Evolutionary conservation across 1,140 invertebrate species (phyloP), one percentile per base, ranked within the genome.

Genomic region (Leucophenga varia): DNA sequence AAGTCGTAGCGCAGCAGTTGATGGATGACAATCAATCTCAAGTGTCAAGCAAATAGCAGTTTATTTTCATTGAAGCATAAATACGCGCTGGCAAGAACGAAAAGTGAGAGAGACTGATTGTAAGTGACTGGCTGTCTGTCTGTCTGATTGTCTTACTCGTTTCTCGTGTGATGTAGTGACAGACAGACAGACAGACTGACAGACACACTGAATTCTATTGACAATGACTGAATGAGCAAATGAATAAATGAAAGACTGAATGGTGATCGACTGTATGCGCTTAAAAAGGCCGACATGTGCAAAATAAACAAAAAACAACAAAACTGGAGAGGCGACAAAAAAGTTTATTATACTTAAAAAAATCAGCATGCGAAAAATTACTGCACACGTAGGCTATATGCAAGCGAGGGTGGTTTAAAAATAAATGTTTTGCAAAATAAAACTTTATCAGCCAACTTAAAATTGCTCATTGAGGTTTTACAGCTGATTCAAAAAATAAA

Each of bases 1-100:
- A 19, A 60, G 31, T 5, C 30, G 14, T 41, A 3, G 37, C 17
- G 40, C 57, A 55, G 48, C 50, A 38, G 53, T 55, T 71, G 67
- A 71, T 71, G 67, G 65, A 71, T 71, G 67, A 71, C 68, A 71
- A 71, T 71, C 67, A 71, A 71, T 71, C 63, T 71, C 60, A 71
- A 71, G 68, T 71, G 67, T 71, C 67, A 64, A 60, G 61, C 67
- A 67, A 71, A 71, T 71, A 67, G 67, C 64, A 71, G 68, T 64
- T 71, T 67, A 61, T 64, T 71, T 67, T 63, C 59, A 64, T 57
- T 64, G 54, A 59, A 55, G 54, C 64, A 40, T 55, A 59, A 52
- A 64, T 55, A 61, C 21, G 18, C 32, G 32, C 25, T 32, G 16
- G 19, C 9, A 16, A 21, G 12, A 16, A 14, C 17, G 20, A 9